Evolutionary conservation across 2,888 invertebrate genomes (phyloP).

Genomic region (Julus scandinavius): DNA sequence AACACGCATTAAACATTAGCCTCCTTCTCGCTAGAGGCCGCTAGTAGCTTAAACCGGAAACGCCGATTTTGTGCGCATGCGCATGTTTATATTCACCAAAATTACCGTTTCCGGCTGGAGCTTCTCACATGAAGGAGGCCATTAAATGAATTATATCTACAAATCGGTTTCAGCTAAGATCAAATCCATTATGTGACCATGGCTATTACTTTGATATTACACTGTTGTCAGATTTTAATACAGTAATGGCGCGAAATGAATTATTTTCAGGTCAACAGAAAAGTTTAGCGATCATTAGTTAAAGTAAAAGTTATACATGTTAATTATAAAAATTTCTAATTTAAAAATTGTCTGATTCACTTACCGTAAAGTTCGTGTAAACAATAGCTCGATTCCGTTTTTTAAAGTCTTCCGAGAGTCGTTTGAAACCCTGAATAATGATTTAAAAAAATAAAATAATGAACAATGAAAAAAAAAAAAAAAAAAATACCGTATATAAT

Average conservation of each 20-base stretch:
- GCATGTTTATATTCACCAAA: no score
- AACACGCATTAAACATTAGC: no score
- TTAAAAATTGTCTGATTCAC: background rate
- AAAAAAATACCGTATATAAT: no score
- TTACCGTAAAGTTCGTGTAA: constrained; percentile 56
- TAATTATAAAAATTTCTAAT: background rate
- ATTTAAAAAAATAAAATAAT: background rate
- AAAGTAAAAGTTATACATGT: no score
- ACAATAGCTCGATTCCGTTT: constrained; percentile 50
- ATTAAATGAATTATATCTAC: no score
- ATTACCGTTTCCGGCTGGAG: no score
- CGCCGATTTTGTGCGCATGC: no score
- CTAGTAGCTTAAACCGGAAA: no score
- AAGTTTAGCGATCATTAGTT: background rate
- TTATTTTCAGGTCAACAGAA: background rate
- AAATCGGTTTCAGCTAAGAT: no score
- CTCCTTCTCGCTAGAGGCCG: no score
- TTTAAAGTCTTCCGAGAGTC: constrained; percentile 55
- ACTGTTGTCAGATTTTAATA: no score
- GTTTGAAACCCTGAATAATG: constrained; percentile 54
- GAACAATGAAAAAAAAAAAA: background rate
- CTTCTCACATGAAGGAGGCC: no score
- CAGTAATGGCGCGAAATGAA: background rate
- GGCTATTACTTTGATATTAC: background rate
- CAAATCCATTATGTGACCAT: background rate